Conservation (phyloP, 2,888 invertebrate genomes). For the Hydropsyche betteni region DNA sequence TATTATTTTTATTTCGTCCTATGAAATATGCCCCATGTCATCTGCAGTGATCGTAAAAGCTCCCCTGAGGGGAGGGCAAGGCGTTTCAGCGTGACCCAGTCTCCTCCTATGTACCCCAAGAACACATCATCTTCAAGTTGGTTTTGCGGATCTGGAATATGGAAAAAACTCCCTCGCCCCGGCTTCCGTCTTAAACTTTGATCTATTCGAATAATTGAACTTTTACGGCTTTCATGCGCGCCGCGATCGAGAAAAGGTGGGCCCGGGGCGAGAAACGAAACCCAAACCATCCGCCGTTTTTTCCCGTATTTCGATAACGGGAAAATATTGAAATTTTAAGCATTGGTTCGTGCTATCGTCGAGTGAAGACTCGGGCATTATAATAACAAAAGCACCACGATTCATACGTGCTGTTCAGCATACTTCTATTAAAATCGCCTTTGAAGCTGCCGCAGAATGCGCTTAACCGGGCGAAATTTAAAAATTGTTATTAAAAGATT, state of each 20-base stretch:
- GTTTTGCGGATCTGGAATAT: too few relatives aligned
- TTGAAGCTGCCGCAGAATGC: too few relatives aligned
- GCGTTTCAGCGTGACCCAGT: constrained; percentile 14
- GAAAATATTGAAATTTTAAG: too few relatives aligned
- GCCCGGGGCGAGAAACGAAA: too few relatives aligned
- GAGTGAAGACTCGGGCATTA: neutral
- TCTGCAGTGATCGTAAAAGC: constrained; percentile 49
- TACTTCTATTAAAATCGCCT: too few relatives aligned
- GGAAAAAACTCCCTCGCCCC: neutral
- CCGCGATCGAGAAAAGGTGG: neutral
- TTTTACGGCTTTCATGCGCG: constrained; percentile 27
- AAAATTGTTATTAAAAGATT: too few relatives aligned
- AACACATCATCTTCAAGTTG: neutral
- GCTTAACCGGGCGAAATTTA: too few relatives aligned
- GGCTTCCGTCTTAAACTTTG: constrained; percentile 11
- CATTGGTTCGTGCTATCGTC: neutral
- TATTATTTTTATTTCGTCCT: constrained; percentile 50
- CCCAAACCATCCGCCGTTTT: too few relatives aligned
- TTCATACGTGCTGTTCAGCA: neutral
- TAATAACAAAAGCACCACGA: neutral
- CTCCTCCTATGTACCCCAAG: constrained; percentile 5
- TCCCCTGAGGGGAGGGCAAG: constrained; percentile 25
- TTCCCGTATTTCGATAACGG: too few relatives aligned
- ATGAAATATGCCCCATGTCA: constrained; percentile 50
- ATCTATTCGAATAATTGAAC: constrained; percentile 37